Conservation (phyloP, 2,113 vertebrate genomes). For the Balaeniceps rex region DNA sequence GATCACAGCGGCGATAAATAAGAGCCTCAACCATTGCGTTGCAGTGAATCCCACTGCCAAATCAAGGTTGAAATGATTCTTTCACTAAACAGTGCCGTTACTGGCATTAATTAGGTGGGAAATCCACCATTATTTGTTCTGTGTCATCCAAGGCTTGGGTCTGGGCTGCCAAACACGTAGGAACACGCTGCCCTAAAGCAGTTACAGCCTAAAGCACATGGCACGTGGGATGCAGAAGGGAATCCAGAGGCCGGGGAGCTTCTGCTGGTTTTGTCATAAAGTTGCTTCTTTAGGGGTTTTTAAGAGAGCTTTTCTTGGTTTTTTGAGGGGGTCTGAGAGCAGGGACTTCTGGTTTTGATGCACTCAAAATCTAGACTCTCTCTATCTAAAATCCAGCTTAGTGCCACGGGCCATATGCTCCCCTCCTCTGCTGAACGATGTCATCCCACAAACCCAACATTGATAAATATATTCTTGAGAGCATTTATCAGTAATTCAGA, state of each 20-base stretch:
- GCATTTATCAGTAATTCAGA: background rate
- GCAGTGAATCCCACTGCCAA: background rate
- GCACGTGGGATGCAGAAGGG: background rate
- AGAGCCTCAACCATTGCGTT: fast-evolving
- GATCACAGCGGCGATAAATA: background rate
- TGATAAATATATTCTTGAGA: background rate
- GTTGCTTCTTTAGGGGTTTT: background rate
- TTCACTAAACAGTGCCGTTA: background rate
- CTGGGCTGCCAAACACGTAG: background rate
- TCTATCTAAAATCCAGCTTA: background rate
- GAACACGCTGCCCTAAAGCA: background rate
- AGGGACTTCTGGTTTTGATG: background rate
- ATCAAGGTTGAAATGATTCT: background rate
- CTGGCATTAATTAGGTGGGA: background rate
- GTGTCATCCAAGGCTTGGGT: background rate
- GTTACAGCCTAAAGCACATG: background rate
- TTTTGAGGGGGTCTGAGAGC: background rate
- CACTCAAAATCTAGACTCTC: background rate
- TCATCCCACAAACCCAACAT: background rate
- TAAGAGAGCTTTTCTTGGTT: background rate
- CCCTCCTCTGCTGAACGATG: background rate
- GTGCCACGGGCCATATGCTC: background rate
- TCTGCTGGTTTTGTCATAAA: background rate
- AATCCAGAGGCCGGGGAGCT: background rate
- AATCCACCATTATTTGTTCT: background rate